Base-by-base conservation (phyloP, 2,888 invertebrate genomes). In the Tyria jacobaeae region DNA sequence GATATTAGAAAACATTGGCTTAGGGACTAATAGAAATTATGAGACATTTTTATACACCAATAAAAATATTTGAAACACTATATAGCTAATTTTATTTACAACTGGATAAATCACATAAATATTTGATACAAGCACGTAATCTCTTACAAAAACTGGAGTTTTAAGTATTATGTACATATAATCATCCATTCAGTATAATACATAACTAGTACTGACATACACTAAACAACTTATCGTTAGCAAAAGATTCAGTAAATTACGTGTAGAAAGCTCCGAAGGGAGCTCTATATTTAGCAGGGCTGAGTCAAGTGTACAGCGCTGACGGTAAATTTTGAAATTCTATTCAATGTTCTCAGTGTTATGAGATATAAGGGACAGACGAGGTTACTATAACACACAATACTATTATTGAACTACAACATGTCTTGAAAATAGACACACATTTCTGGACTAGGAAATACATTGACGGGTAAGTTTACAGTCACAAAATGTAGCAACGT, bases 291-390 rank as follows among this genome's bases (percentile, higher is more conserved):
- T 80, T 84, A 84, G 67, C 76, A 62, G 62, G 63, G 62, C 66
- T 79, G 84, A 84, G 80, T 83, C 84, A 83, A 84, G 83, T 79
- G 82, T 83, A 82, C 80, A 62, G 53, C 58, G 37, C 48, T 54
- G 77, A 49, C 60, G 68, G 63, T 56, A 60, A 69, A 55, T 76
- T 73, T 67, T 70, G 70, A 72, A 76, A 77, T 62, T 70, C 65
- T 60, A 69, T 65, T 75, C 62, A 55, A 60, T 60, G 64, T 63
- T 73, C 31, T 34, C 51, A 69, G 60, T 64, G 60, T 67, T 67
- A 57, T 57, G 64, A 66, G 60, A 67, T 68, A 63, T 56, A 58
- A 56, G 53, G 49, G 60, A 62, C 59, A 68, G 64, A 63, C 75
- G 76, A 75, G 75, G 72, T 70, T 73, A 67, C 62, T 61, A 62